Base-by-base conservation (phyloP, 2,888 invertebrate genomes). In the Papilio protenor region DNA sequence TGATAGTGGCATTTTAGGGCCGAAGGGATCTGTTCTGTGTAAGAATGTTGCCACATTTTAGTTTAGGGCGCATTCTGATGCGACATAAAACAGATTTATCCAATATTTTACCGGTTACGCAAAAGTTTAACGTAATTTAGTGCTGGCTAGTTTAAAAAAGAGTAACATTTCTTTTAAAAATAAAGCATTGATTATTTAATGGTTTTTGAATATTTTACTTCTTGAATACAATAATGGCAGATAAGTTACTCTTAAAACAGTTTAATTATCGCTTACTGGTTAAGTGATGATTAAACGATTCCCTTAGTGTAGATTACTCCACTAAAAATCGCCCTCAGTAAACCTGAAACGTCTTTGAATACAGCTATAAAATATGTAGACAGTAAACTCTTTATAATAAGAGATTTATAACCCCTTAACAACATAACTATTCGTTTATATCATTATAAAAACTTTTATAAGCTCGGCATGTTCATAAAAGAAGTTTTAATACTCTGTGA, bases 21-120 rank as follows among this genome's bases (percentile, higher is more conserved):
- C 74, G 61, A 57, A 57, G 70, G 59, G 45, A 69, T 77, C 73
- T 74, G 77, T 40, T 77, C 16, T 21, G 49, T 74, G 47, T 77
- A 21, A 59, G 27, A 33, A 14, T 23, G 61, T 71, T 77, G 74
- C 77, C 74, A 77, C 74, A 71, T 70, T 61, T 47, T 71, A 27
- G 57, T 59, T 49, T 59, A 77, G 77, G 74, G 45, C 69, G 40
- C 27, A 3, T 23, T 47, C n/a, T 55, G 16, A 8, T 12, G 40
- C 18, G 74, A 77, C 45, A 74, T 70, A 40, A 77, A 71, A 59
- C 77, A 77, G 77, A 74, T 47, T 40, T 69, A n/a, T 12, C 27
- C 8, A 40, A 66, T 40, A 66, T 66, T 66, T 66, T 8, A 66
- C 40, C 5, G 40, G 40, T 40, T 40, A 3, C 18, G 18, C 3